Evolutionary conservation across 2,113 vertebrate species (phyloP).

Genomic region (Megalops atlanticus): DNA sequence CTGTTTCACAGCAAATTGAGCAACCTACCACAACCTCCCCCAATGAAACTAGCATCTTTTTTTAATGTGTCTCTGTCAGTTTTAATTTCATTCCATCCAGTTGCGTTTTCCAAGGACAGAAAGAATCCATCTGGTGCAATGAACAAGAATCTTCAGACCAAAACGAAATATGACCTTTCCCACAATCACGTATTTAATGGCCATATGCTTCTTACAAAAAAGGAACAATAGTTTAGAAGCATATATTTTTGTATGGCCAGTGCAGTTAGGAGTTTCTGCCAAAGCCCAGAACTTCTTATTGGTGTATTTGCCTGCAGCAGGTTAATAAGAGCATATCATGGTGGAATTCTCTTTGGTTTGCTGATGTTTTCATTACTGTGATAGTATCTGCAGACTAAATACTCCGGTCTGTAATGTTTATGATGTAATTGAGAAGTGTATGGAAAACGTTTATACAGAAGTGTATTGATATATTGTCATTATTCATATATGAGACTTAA

Average conservation of each 20-base stretch:
- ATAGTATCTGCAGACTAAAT: neutral
- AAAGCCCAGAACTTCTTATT: neutral
- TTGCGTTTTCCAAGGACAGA: neutral
- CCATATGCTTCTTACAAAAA: neutral
- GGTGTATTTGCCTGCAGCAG: neutral
- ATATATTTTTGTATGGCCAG: neutral
- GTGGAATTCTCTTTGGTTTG: neutral
- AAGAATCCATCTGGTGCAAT: neutral
- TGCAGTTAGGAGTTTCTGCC: neutral
- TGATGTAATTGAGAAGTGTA: neutral
- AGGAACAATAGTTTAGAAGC: neutral
- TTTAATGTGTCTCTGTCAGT: no score
- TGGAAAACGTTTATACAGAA: slow-evolving; percentile 26
- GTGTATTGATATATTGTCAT: slow-evolving; percentile 47
- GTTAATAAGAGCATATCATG: neutral
- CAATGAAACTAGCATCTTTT: no score
- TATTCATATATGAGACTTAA: slow-evolving; percentile 52
- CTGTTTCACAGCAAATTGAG: no score
- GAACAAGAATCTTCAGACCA: neutral
- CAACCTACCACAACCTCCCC: no score
- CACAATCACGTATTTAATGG: neutral
- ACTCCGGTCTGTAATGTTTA: neutral
- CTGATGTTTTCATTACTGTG: neutral
- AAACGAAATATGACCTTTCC: neutral
- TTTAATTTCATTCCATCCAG: neutral